Percentiles rank a stretch among this genome's conserved stretches.
phyloP scores from a whole-genome alignment of 2,888 invertebrate genomes.

The Strigamia transsilvanica region DNA sequence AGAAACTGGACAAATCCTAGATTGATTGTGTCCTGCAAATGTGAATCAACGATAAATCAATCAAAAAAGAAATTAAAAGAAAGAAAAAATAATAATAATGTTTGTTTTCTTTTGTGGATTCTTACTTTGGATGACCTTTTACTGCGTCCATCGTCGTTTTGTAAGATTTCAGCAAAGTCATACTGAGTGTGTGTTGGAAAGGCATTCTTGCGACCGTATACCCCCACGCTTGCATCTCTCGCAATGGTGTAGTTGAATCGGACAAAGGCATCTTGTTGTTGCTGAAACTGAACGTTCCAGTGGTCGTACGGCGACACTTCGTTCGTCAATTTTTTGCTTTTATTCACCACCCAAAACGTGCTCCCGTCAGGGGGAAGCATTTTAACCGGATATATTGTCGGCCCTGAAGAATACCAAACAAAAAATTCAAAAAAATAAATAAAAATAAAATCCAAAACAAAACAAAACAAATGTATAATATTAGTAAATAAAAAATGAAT shows the following conservation, averaged over 20 bases:
- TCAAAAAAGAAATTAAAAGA: background rate
- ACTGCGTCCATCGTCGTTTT: slow-evolving; percentile 56
- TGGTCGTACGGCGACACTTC: slow-evolving; percentile 89
- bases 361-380: slow-evolving; percentile 93
- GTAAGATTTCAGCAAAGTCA: slow-evolving; percentile 60
- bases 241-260: slow-evolving; percentile 84
- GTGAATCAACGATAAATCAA: slow-evolving; percentile 28
- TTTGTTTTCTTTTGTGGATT: background rate
- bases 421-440: background rate
- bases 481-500: slow-evolving; percentile 9
- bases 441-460: background rate
- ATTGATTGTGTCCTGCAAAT: slow-evolving; percentile 59
- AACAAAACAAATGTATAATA: background rate
- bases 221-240: slow-evolving; percentile 60
- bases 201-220: slow-evolving; percentile 61
- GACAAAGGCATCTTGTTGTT: slow-evolving; percentile 66
- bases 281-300: slow-evolving; percentile 92
- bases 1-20: slow-evolving; percentile 73
- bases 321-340: slow-evolving; percentile 82
- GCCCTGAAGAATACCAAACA: slow-evolving; percentile 69
- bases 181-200: slow-evolving; percentile 61
- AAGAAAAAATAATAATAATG: background rate
- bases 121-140: slow-evolving; percentile 56
- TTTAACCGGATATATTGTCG: slow-evolving; percentile 85
- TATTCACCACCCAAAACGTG: slow-evolving; percentile 83